Conservation (phyloP, 2,888 invertebrate species). For the Tetragonisca angustula region DNA sequence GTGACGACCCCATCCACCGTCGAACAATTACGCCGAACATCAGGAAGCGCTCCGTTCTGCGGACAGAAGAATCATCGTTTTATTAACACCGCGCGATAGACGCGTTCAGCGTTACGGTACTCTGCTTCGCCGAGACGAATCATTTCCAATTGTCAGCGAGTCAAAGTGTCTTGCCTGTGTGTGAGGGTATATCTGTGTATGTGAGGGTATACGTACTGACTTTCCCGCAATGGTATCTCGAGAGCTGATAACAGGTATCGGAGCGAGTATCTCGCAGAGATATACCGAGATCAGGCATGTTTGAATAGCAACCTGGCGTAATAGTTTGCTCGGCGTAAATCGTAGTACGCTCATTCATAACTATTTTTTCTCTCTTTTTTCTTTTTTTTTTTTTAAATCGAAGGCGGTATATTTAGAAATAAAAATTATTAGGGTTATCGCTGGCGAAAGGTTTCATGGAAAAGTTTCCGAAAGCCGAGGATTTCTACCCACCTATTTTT, state of each 20-base stretch:
- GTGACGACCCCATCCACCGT: conserved; percentile 81
- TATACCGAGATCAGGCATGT: neutral
- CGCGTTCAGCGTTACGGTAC: neutral
- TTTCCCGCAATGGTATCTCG: neutral
- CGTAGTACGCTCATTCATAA: conserved; percentile 11
- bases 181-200: neutral
- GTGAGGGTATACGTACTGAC: no score
- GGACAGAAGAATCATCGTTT: conserved; percentile 57
- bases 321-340: neutral
- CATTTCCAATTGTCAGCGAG: neutral
- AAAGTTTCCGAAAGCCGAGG: no score
- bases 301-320: neutral
- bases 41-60: conserved; percentile 78
- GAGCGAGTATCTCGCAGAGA: neutral
- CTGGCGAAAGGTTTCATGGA: no score
- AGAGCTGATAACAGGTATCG: conserved; percentile 5
- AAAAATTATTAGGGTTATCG: no score
- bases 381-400: no score
- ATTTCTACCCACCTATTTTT: no score
- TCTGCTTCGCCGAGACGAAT: neutral
- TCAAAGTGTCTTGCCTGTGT: neutral
- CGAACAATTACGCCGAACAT: conserved; percentile 80
- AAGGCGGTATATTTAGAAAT: no score
- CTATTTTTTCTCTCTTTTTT: neutral
- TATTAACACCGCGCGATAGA: conserved; percentile 27